A percentile compares a stretch with the other conserved stretches of the same genome.
Conservation (phyloP, 2,113 vertebrate genomes). For the Phaetusa simplex region DNA sequence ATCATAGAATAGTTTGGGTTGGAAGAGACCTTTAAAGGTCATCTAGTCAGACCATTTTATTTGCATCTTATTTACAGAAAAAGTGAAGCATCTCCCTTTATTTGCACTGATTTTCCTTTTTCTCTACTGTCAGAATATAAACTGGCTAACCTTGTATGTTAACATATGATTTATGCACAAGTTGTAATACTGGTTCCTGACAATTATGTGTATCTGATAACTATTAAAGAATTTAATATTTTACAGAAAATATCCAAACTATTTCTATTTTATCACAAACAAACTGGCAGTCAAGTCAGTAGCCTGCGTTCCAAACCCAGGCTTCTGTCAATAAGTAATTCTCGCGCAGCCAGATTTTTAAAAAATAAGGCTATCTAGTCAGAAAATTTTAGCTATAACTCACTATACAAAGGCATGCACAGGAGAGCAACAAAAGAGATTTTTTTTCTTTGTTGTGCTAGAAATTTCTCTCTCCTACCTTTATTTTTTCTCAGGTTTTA, state of each 20-base stretch:
- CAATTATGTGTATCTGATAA: not conserved
- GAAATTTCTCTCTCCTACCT: not conserved
- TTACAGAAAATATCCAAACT: not conserved
- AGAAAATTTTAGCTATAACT: not conserved
- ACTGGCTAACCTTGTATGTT: not conserved
- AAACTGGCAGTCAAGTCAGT: not conserved
- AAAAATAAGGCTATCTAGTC: not conserved
- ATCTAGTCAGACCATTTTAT: not conserved
- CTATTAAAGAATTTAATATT: not conserved
- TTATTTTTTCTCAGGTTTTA: conserved; percentile 25
- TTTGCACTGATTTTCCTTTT: not conserved
- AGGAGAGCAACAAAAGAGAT: not conserved
- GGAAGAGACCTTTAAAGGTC: not conserved
- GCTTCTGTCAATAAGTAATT: not conserved
- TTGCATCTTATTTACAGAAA: not conserved
- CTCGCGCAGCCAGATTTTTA: not conserved
- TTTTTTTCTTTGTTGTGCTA: not conserved
- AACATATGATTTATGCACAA: not conserved
- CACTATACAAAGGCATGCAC: not conserved
- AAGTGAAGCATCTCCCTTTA: not conserved
- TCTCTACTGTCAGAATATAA: not conserved
- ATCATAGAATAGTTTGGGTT: not conserved
- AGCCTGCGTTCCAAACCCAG: not conserved
- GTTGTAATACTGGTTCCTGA: not conserved
- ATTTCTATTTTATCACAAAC: not conserved